Percentiles rank a stretch among this genome's conserved stretches.
These are phyloP conservation scores for Lacerta viridis DNA, from an alignment of 2,797 vertebrate species.

Conservation along the genomic window DNA sequence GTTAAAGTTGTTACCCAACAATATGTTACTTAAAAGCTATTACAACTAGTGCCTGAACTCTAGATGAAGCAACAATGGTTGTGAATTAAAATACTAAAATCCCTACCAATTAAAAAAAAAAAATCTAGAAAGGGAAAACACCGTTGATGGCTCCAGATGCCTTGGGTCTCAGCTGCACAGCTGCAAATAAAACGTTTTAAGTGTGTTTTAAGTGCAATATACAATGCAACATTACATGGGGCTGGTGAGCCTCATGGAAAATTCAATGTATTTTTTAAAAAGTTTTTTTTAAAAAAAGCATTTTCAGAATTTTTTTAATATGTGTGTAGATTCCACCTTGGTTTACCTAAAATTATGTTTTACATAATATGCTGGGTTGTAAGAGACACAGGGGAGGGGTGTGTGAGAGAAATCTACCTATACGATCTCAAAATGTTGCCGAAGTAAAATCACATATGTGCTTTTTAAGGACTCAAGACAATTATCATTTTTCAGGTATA, in stretches of 20 bases:
- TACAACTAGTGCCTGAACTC: constrained; percentile 17
- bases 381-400: neutral
- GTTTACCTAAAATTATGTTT: constrained; percentile 24
- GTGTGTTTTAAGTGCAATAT: no score
- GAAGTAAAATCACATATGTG: constrained; percentile 27
- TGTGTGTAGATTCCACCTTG: neutral
- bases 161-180: neutral
- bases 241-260: no score
- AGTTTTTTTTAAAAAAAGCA: no score
- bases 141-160: constrained; percentile 22
- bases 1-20: constrained; percentile 37
- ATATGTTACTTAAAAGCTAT: neutral
- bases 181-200: no score
- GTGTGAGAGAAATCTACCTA: neutral
- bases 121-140: accelerated
- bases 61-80: neutral
- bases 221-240: no score
- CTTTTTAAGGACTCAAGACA: constrained; percentile 53
- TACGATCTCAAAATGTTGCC: constrained; percentile 48
- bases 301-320: no score
- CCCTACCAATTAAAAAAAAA: neutral
- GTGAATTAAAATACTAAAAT: neutral
- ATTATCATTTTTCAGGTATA: constrained; percentile 21
- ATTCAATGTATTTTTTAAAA: no score
- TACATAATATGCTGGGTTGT: constrained; percentile 39